phyloP scores from a whole-genome alignment of 2,888 invertebrate species.

The Siphlonurus alternatus region DNA sequence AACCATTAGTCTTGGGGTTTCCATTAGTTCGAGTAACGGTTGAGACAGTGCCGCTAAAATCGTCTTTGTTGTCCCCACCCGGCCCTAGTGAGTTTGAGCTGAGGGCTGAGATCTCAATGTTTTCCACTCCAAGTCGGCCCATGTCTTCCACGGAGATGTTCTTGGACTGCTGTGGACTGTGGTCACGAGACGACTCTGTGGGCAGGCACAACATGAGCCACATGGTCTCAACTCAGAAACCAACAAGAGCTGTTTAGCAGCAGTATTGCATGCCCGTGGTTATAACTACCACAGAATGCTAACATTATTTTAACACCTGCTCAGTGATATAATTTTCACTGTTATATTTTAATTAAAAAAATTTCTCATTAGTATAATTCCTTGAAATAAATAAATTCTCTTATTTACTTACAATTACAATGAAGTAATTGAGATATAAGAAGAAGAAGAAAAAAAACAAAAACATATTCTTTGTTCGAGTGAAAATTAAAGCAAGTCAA shows the following conservation, averaged over 20 bases:
- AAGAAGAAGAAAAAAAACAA: no score
- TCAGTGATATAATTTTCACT: background rate
- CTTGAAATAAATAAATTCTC: no score
- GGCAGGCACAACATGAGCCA: no score
- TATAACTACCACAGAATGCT: background rate
- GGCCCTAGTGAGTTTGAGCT: conserved; percentile 26
- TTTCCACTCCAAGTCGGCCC: conserved; percentile 37
- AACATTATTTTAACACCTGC: background rate
- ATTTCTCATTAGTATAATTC: no score
- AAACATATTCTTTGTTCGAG: no score
- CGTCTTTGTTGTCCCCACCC: conserved; percentile 16
- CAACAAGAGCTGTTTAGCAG: background rate
- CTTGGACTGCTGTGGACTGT: conserved; percentile 37
- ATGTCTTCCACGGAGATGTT: conserved; percentile 41
- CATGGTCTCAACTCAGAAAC: background rate
- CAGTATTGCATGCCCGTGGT: background rate
- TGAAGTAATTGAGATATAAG: no score
- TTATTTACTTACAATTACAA: no score
- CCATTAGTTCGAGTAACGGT: conserved; percentile 14
- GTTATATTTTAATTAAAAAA: no score
- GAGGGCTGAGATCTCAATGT: conserved; percentile 34
- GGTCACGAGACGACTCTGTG: conserved; percentile 39
- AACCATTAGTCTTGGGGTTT: conserved; percentile 19
- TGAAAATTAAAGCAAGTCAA: no score
- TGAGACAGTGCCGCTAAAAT: conserved; percentile 18